Evolutionary conservation across 2,797 vertebrate species (phyloP).

Genomic region (Phataginus tetradactyla): DNA sequence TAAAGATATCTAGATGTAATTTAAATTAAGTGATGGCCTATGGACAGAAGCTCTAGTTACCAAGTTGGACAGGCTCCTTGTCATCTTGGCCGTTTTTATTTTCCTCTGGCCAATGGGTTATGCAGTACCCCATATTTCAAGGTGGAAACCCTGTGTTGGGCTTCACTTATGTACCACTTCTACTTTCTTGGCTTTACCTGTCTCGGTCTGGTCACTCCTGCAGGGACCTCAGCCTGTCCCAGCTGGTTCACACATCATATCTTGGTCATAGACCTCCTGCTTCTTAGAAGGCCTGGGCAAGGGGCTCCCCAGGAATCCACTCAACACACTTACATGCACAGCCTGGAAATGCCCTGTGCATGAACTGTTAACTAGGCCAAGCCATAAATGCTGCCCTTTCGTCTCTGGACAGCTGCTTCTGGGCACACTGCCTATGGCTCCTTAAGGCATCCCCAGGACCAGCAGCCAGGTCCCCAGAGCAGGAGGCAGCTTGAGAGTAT

Average conservation of each 20-base stretch:
- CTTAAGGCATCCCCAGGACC: too few relatives aligned
- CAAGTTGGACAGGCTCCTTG: neutral
- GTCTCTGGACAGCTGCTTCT: neutral
- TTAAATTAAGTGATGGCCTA: neutral
- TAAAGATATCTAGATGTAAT: slow-evolving; percentile 18
- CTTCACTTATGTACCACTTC: neutral
- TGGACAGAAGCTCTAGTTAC: neutral
- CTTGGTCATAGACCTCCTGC: neutral
- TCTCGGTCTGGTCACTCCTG: neutral
- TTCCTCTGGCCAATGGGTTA: neutral
- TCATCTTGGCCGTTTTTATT: neutral
- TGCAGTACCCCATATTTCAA: neutral
- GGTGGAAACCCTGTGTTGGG: neutral
- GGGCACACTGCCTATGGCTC: neutral
- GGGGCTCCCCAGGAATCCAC: neutral
- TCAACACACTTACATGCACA: neutral
- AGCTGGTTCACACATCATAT: neutral
- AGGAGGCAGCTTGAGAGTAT: neutral
- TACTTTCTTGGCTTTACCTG: neutral
- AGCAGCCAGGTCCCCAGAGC: neutral
- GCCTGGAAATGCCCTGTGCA: neutral
- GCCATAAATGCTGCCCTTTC: neutral
- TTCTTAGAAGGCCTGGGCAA: neutral
- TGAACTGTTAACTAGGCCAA: neutral
- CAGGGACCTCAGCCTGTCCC: neutral